Conservation (phyloP, 1,140 invertebrate species). For the Drosophila auraria region DNA sequence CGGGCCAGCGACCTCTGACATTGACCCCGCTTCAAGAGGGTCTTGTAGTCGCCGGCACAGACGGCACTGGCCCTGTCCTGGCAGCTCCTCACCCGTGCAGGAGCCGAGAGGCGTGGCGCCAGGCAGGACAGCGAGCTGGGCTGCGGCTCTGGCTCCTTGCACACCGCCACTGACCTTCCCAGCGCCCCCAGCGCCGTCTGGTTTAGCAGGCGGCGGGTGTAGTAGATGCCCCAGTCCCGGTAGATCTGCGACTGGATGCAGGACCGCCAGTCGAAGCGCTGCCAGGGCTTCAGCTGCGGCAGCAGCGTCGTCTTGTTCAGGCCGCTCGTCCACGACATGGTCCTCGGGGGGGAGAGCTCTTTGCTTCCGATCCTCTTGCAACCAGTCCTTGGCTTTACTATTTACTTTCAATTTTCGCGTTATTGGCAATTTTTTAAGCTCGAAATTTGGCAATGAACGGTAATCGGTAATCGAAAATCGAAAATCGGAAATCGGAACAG, state of each 20-base stretch:
- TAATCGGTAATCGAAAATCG: not conserved
- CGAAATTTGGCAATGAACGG: not conserved
- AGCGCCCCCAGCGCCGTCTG: conserved; percentile 28
- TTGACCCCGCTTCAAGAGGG: conserved; percentile 5
- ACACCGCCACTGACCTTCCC: conserved; percentile 10
- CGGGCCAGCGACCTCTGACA: conserved; percentile 27
- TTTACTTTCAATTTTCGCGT: conserved; percentile 1
- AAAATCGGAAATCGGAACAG: too few species aligned
- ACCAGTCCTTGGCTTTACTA: not conserved
- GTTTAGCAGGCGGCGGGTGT: conserved; percentile 14
- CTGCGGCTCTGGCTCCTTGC: not conserved
- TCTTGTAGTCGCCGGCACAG: not conserved
- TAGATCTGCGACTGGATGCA: conserved; percentile 40
- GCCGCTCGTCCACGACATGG: conserved; percentile 19
- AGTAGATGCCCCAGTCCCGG: conserved; percentile 54
- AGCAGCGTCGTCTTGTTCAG: conserved; percentile 1
- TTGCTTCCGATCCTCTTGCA: not conserved
- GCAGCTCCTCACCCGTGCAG: not conserved
- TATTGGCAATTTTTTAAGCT: not conserved
- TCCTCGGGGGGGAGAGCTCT: not conserved
- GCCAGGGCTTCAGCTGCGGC: conserved; percentile 48
- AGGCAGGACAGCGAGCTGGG: not conserved
- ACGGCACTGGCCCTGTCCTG: not conserved
- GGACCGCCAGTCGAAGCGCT: conserved; percentile 53
- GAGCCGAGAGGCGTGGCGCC: not conserved